Conservation (phyloP, 2,113 vertebrate genomes). For the Apeltes quadracus region DNA sequence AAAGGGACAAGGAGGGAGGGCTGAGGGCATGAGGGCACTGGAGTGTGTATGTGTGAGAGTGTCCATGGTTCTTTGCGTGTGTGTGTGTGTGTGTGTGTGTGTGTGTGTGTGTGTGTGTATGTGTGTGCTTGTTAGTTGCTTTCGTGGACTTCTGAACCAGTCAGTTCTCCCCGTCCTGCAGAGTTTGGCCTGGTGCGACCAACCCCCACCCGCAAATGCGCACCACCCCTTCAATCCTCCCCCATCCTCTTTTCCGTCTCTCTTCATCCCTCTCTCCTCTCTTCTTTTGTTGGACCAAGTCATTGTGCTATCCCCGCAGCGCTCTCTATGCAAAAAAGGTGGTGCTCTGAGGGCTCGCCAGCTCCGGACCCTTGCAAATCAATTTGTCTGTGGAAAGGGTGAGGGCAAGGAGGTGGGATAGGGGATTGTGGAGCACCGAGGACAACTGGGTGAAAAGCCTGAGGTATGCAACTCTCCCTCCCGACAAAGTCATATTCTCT, state of each 20-base stretch:
- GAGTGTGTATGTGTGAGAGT: constrained; percentile 42
- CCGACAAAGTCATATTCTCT: constrained; percentile 24
- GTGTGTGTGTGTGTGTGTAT: constrained; percentile 6
- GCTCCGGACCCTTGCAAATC: constrained; percentile 94
- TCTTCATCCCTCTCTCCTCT: constrained; percentile 46
- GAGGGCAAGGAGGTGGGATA: constrained; percentile 79
- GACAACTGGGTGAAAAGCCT: constrained; percentile 39
- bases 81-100: constrained; percentile 8
- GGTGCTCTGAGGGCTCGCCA: constrained; percentile 82
- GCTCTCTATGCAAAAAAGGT: constrained; percentile 88
- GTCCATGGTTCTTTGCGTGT: not conserved
- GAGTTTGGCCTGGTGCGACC: constrained; percentile 79
- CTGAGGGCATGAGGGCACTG: constrained; percentile 65
- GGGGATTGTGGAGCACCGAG: constrained; percentile 44
- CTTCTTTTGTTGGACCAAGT: constrained; percentile 75
- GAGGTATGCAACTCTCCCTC: constrained; percentile 43
- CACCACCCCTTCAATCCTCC: constrained; percentile 3
- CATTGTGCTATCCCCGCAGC: constrained; percentile 88
- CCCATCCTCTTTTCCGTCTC: not conserved
- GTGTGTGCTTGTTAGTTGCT: constrained; percentile 40
- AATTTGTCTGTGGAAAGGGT: constrained; percentile 90
- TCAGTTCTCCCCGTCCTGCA: constrained; percentile 87
- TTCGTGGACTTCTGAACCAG: constrained; percentile 89
- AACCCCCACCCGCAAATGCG: constrained; percentile 36
- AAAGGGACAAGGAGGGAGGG: constrained; percentile 85